phyloP scores from a whole-genome alignment of 2,888 invertebrate species.

The Scaptomyza tumidula region DNA sequence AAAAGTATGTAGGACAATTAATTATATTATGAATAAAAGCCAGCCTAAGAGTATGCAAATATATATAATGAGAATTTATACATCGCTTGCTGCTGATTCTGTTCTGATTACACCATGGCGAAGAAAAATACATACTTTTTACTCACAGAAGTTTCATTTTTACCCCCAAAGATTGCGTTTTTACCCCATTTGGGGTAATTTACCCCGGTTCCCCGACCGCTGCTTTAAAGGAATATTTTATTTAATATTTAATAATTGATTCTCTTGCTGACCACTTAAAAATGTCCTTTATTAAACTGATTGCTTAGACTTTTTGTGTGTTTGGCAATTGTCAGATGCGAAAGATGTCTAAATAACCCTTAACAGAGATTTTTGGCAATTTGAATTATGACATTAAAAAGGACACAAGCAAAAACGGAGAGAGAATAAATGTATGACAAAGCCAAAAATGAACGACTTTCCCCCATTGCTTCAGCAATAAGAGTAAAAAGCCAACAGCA shows the following conservation, averaged over 20 bases:
- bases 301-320: slow-evolving; percentile 9
- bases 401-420: slow-evolving; percentile 17
- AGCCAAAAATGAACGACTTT: slow-evolving; percentile 58
- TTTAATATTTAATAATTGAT: neutral
- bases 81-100: too few relatives aligned
- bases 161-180: too few relatives aligned
- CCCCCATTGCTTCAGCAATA: slow-evolving; percentile 51
- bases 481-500: slow-evolving; percentile 30
- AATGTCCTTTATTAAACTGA: neutral
- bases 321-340: slow-evolving; percentile 26
- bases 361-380: slow-evolving; percentile 28
- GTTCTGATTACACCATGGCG: too few relatives aligned
- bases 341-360: slow-evolving; percentile 37
- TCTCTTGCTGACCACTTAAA: slow-evolving; percentile 1
- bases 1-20: too few relatives aligned
- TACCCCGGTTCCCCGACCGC: too few relatives aligned
- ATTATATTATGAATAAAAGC: too few relatives aligned
- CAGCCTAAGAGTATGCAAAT: too few relatives aligned
- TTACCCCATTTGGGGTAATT: too few relatives aligned
- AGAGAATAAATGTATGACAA: slow-evolving; percentile 45
- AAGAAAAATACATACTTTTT: too few relatives aligned
- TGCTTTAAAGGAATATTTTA: neutral
- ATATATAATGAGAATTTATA: too few relatives aligned
- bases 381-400: slow-evolving; percentile 60
- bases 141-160: too few relatives aligned